Base-by-base conservation (phyloP, 2,113 vertebrate genomes). In the Anthoscopus minutus region DNA sequence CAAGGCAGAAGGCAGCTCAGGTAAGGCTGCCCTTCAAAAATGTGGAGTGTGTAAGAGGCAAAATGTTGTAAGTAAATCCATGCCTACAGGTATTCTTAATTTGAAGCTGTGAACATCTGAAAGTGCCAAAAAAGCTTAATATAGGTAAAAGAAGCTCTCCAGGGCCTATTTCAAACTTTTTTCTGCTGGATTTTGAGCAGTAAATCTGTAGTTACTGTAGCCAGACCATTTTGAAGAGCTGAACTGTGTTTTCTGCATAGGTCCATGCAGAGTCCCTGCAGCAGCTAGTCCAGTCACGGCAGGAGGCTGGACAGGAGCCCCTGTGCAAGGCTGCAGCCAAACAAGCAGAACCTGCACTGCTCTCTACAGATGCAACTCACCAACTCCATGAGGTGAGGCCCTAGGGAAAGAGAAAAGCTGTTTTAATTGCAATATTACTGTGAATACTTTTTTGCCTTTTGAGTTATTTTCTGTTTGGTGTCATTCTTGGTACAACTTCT, bases 1-100 rank as follows among this genome's bases (percentile, higher is more conserved):
- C 98, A 64, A 96, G 97, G 51, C 98, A 99, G 96, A 98, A 98
- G 97, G 97, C 98, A 85, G 98, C 98, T 96, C 98, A 98, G 99
- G 99, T 99, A 98, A 87, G 83, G n/a, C 61, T 95, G 79, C 90
- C 60, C 76, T 94, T 91, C 45, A 87, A 28, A 95, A 81, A 50
- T 56, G 22, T 44, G 53, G 38, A 77, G 20, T 93, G 38, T 87
- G 10, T 91, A 88, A 96, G 22, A 91, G 42, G 28, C 81, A 89
- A 84, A 77, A 74, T 78, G 33, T 54, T 95, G 4, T 83, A 66
- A 95, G 76, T 78, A 92, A 92, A 88, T 62, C 35, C 0, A 0
- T 77, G 50, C 38, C 45, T 82, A 40, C 2, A 4, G 44, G 4
- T 65, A 47, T 66, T 92, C 42, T 77, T 89, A 60, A 44, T 77